Evolutionary conservation across 2,888 invertebrate genomes (phyloP), one percentile per base, ranked within the genome.

Genomic region (Lypha dubia): DNA sequence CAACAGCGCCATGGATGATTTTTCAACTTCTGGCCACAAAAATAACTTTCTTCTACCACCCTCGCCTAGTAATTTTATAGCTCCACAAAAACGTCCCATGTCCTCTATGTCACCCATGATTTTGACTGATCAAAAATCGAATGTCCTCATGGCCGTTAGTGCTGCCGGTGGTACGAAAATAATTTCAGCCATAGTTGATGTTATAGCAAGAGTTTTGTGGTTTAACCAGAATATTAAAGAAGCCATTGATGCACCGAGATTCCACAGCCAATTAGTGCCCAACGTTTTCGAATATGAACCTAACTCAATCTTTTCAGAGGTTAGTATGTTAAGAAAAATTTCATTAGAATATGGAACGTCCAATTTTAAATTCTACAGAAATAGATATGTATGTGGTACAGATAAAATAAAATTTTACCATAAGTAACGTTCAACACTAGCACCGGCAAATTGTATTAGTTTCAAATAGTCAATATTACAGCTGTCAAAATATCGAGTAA

Each of bases 1-100:
- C 91, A 99, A 99, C 92, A 96, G 97, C 90, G 96, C 96, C 86
- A 99, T 99, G 98, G 97, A 98, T 89, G 99, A 99, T 90, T 99
- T 99, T 91, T 96, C 98, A 0, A 94, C 95, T 0, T 95, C 96
- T 0, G 94, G 95, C 38, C 93, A 93, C 0, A 95, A 96, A 89
- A 97, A 95, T 86, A 92, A 93, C 0, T 97, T 95, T 88, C 94
- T 94, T 0, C 89, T 97, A 71, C 96, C 96, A 0, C 95, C 97
- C 0, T 96, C 97, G 0, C 94, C 95, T 1, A 95, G 95, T 8
- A 99, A 99, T 92, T 95, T 94, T 89, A 95, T 98, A 68, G 93
- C 92, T 11, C 96, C 97, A 0, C 95, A 96, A 9, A 96, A 97
- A 90, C 94, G 96, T 71, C 97, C 98, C 0, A 93, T 98, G 89